Evolutionary conservation across 2,113 vertebrate genomes (phyloP), one percentile per base, ranked within the genome.

Genomic region (Mus pahari): DNA sequence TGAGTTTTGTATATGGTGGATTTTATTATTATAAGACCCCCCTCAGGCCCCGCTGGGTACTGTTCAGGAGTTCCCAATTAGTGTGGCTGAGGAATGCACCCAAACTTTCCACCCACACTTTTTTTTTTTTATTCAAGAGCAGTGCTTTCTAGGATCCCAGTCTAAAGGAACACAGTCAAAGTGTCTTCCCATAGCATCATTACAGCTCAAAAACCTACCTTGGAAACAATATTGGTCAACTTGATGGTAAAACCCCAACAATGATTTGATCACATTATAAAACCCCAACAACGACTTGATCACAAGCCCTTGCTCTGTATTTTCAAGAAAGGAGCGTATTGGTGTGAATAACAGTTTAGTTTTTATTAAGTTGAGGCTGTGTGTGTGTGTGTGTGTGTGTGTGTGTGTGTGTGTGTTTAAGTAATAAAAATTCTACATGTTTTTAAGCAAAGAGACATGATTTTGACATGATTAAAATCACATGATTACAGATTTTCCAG

Each of bases 381-480:
- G 73, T 45, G 28, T 78, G 74, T 77, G 78, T n/a, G 53, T n/a
- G 79, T 82, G 36, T 82, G 53, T 26, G 24, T 45, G 55, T 42
- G 81, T 42, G 55, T 62, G n/a, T 62, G 39, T 64, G 24, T 84
- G 39, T 45, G 2, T 45, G 12, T 39, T 42, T 24, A 96, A 31
- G 48, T n/a, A 90, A 84, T 11, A 84, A 78, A 64, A 36, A 53
- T 13, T 78, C 58, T 90, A 87, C 24, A 84, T 79, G 16, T 68
- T 93, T 96, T 19, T 33, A 96, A 82, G 39, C 24, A 92, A 81
- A 89, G 3, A 93, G 77, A 53, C 19, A 16, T n/a, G 5, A 75
- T 71, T 95, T 89, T 82, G n/a, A n/a, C n/a, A n/a, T n/a, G n/a
- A 60, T 83, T 64, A 82, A 82, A 94, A 81, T 95, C 81, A 78